Evolutionary conservation across 2,113 vertebrate genomes (phyloP), one percentile per base, ranked within the genome.

Genomic region (Fulica atra): DNA sequence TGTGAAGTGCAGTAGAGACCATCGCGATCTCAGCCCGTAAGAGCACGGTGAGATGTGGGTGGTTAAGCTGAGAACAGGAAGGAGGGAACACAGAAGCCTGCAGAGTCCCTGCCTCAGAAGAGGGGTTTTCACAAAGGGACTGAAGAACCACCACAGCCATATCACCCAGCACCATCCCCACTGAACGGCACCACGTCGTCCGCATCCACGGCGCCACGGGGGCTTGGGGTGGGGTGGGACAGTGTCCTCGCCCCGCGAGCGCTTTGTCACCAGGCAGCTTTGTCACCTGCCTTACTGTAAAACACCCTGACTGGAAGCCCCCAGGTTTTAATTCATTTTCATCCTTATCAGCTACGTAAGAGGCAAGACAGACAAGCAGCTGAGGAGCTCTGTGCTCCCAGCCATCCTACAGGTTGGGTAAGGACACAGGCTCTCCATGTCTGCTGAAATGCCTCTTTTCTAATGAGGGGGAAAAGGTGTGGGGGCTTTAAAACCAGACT

Each of bases 381-480:
- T 63, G 10, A 68, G 53, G 70, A 95, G 88, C 85, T 86, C 46
- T 76, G 57, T 59, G 65, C 61, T 71, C 35, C 10, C 81, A 88
- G 86, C 79, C 69, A 57, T 63, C 82, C 61, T n/a, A 14, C 23
- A 19, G 69, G 63, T 82, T 96, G 95, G 88, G 68, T 48, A 71
- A 87, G 83, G 87, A 90, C 61, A 81, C 5, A 8, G 64, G 38
- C 79, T 88, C 57, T 48, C 78, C 73, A 79, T 19, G 57, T 69
- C 64, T 90, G 93, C 86, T 91, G 92, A 94, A 97, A 94, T 73
- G 76, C 48, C 94, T 92, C 94, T 64, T 94, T 89, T 96, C 87
- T 93, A 96, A 96, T 57, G 44, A 59, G 73, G 50, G 40, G 24
- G 15, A 18, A 77, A 76, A 36, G 57, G 50, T 6, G 51, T 6